These are phyloP conservation scores for Myotis vivesi DNA, from an alignment of 2,797 vertebrate species.

Conservation along the genomic window DNA sequence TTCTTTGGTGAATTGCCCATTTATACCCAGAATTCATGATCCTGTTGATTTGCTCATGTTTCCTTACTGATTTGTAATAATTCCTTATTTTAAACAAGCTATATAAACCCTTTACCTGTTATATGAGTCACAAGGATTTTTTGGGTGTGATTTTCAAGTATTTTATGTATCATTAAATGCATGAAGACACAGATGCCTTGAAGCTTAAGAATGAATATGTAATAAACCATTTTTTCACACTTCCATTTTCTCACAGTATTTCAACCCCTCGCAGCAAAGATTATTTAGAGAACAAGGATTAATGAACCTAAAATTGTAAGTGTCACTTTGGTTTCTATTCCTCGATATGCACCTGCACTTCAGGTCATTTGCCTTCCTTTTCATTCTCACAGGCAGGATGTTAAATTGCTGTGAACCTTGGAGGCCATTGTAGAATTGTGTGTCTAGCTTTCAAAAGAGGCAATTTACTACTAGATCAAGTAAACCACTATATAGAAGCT, in stretches of 20 bases:
- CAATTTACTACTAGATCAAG: not conserved
- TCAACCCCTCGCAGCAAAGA: slow-evolving; percentile 12
- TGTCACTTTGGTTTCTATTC: slow-evolving; percentile 37
- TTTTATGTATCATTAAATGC: not conserved
- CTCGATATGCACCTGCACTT: not conserved
- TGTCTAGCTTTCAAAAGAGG: not conserved
- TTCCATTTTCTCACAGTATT: slow-evolving; percentile 47
- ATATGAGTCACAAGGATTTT: not conserved
- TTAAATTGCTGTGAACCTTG: not conserved
- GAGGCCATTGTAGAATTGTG: not conserved
- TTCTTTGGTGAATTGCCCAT: not conserved
- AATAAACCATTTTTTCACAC: slow-evolving; percentile 37
- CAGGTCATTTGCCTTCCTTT: not conserved
- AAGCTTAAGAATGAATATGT: slow-evolving; percentile 18
- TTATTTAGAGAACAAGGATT: not conserved
- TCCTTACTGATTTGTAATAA: not conserved
- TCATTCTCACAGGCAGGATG: not conserved
- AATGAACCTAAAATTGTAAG: slow-evolving; percentile 28
- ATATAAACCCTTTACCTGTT: not conserved
- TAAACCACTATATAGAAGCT: not conserved
- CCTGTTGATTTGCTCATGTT: not conserved
- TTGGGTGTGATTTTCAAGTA: not conserved
- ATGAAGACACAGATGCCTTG: not conserved
- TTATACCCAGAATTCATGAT: not conserved
- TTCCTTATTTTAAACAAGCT: not conserved